Conservation (phyloP, 2,113 vertebrate species). For the Carassius carassius region DNA sequence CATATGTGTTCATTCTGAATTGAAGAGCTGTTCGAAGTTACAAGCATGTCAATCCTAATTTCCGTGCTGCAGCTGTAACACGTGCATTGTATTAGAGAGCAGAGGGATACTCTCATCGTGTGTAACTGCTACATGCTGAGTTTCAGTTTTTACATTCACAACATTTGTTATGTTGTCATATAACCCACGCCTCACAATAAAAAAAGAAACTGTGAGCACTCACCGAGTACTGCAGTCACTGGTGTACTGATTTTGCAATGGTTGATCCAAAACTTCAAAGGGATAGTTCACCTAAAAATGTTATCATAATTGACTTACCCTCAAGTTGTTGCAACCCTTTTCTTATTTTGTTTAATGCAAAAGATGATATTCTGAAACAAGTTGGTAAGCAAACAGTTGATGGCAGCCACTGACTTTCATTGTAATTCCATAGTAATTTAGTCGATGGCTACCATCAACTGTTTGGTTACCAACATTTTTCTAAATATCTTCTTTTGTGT, state of each 20-base stretch:
- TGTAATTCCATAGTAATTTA: too few relatives aligned
- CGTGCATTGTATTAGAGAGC: slow-evolving; percentile 41
- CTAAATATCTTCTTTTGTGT: too few relatives aligned
- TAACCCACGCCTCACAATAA: slow-evolving; percentile 33
- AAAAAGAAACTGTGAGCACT: slow-evolving; percentile 56
- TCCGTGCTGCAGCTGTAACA: slow-evolving; percentile 35
- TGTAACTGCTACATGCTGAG: slow-evolving; percentile 28
- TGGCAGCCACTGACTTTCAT: too few relatives aligned
- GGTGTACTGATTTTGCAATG: too few relatives aligned
- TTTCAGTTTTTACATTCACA: slow-evolving; percentile 67
- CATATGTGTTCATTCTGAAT: slow-evolving; percentile 37
- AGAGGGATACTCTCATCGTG: slow-evolving; percentile 23
- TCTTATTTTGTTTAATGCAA: too few relatives aligned
- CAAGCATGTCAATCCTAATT: slow-evolving; percentile 55
- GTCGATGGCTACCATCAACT: too few relatives aligned
- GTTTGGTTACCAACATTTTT: too few relatives aligned
- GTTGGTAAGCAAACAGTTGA: too few relatives aligned
- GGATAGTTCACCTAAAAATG: background rate
- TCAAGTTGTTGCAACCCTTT: too few relatives aligned
- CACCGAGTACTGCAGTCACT: too few relatives aligned
- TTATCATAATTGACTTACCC: background rate
- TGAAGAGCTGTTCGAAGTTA: slow-evolving; percentile 52
- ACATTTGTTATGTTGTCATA: slow-evolving; percentile 64
- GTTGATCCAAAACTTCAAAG: background rate
- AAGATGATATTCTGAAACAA: too few relatives aligned